Percentiles rank a stretch among this genome's conserved stretches.
phyloP scores from a whole-genome alignment of 2,113 vertebrate genomes.

The Galeopterus variegatus region DNA sequence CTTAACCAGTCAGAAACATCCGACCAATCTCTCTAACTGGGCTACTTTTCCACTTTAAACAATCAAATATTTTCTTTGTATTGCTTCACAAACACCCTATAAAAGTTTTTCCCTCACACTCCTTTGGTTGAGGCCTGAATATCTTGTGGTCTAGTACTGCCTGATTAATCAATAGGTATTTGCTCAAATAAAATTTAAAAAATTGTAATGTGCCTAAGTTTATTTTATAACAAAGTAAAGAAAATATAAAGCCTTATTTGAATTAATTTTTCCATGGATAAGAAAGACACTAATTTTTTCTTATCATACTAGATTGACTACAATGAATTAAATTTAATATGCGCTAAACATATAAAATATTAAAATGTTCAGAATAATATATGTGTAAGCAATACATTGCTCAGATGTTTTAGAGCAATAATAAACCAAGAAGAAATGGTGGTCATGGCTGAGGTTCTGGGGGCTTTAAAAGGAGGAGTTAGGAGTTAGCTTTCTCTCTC shows the following conservation, averaged over 20 bases:
- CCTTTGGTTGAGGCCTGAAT: not conserved
- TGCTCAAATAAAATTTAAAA: not conserved
- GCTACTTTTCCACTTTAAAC: not conserved
- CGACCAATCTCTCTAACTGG: not conserved
- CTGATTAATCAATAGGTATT: not conserved
- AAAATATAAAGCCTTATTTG: not conserved
- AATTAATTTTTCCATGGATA: not conserved
- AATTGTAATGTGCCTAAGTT: not conserved
- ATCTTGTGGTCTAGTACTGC: not conserved
- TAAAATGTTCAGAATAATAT: not conserved
- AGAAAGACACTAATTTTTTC: not conserved
- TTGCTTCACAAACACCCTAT: not conserved
- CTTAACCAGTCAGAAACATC: not conserved
- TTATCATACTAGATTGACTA: not conserved
- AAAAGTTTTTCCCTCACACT: not conserved
- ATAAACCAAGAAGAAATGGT: not conserved
- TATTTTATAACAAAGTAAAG: not conserved
- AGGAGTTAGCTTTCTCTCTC: too few relatives aligned
- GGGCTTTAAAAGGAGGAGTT: too few relatives aligned
- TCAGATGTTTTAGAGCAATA: not conserved
- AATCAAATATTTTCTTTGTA: not conserved
- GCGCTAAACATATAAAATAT: not conserved
- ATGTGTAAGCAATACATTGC: not conserved
- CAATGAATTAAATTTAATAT: not conserved
- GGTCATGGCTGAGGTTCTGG: too few relatives aligned